Evolutionary conservation across 2,113 vertebrate species (phyloP).

Genomic region (Prionailurus bengalensis): DNA sequence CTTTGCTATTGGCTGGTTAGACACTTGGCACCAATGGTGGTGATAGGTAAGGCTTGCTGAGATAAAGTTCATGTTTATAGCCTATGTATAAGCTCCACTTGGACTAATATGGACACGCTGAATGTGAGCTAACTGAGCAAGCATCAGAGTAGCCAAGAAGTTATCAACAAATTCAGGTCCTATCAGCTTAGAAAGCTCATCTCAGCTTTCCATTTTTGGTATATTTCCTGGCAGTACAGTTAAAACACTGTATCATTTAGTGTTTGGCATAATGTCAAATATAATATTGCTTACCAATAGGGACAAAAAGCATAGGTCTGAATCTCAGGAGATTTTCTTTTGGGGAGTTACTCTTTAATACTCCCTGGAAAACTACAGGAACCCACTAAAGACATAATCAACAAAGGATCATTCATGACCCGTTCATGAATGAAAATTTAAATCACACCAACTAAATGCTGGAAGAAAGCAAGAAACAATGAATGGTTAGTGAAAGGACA

Average conservation of each 20-base stretch:
- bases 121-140: neutral
- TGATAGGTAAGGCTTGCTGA: neutral
- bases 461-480: neutral
- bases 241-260: neutral
- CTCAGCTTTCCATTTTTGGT: neutral
- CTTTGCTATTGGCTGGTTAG: neutral
- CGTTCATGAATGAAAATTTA: neutral
- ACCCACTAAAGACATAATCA: neutral
- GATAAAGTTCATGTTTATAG: neutral
- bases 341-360: neutral
- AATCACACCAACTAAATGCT: neutral
- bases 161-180: neutral
- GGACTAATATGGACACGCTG: too few relatives aligned
- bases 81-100: neutral
- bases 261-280: neutral
- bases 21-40: neutral
- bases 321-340: neutral
- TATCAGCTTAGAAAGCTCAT: neutral
- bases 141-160: neutral
- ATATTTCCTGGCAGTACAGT: neutral
- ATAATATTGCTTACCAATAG: neutral
- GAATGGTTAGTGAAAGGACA: neutral
- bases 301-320: neutral
- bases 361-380: neutral
- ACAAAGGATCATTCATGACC: neutral